Percentiles rank a stretch among this genome's conserved stretches.
These are phyloP conservation scores for Orthosia incerta DNA, from an alignment of 2,888 invertebrate genomes.

Conservation along the genomic window DNA sequence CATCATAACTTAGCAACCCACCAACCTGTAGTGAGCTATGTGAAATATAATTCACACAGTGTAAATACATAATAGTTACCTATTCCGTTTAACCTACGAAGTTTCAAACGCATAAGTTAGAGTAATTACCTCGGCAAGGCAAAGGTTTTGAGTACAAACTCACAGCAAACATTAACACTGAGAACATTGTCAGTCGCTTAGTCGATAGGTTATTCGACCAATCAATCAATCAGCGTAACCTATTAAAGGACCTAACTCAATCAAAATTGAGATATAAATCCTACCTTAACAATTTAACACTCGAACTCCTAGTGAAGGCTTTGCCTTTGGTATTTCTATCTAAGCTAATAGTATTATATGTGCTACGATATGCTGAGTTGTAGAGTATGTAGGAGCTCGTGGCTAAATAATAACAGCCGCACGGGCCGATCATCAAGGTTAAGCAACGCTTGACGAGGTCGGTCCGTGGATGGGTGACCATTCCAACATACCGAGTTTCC, in stretches of 20 bases:
- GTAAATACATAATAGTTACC: not conserved
- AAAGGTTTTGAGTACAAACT: conserved; percentile 11
- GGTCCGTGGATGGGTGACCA: too few relatives aligned
- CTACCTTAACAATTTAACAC: conserved; percentile 15
- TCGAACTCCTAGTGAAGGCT: not conserved
- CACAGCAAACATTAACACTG: conserved; percentile 12
- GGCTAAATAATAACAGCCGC: too few relatives aligned
- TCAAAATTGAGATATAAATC: conserved; percentile 22
- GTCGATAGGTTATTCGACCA: conserved; percentile 12
- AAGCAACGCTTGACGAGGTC: too few relatives aligned
- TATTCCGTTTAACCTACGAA: not conserved
- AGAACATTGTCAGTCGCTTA: not conserved
- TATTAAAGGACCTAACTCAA: conserved; percentile 4
- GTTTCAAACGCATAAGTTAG: not conserved
- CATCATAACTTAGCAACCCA: not conserved
- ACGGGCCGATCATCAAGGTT: too few relatives aligned
- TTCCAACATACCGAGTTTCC: too few relatives aligned
- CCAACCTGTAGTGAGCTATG: not conserved
- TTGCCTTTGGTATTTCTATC: not conserved
- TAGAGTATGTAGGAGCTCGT: too few relatives aligned
- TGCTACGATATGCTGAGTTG: not conserved
- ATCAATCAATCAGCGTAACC: conserved; percentile 30
- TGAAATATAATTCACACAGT: not conserved
- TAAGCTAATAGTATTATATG: not conserved
- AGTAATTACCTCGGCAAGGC: conserved; percentile 11